Conservation (phyloP, 1,140 invertebrate genomes). For the Dreissena polymorpha region DNA sequence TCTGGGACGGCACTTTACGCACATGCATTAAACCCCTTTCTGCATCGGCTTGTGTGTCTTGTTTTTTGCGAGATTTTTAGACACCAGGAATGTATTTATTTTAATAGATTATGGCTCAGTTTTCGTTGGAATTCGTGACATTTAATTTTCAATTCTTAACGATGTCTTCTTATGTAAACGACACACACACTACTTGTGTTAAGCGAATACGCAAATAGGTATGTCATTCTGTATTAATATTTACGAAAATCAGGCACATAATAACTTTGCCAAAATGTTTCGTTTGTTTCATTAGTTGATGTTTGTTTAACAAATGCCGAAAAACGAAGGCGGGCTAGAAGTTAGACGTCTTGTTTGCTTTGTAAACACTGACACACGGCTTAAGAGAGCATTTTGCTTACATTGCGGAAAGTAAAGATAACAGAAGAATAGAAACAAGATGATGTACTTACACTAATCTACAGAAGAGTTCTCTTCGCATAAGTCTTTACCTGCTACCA, state of each 20-base stretch:
- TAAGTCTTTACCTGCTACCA: background rate
- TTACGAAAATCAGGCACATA: background rate
- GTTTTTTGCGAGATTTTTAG: too few species aligned
- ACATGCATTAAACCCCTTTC: too few species aligned
- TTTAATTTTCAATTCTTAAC: background rate
- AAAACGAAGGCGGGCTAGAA: background rate
- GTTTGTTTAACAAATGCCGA: conserved; percentile 1
- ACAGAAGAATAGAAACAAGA: background rate
- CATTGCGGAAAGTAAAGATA: background rate
- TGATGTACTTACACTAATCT: background rate
- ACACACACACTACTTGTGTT: background rate
- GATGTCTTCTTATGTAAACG: background rate
- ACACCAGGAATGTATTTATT: too few species aligned
- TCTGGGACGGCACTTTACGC: too few species aligned
- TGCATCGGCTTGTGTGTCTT: too few species aligned
- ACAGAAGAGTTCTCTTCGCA: background rate
- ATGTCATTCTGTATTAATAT: background rate
- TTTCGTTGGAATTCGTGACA: background rate
- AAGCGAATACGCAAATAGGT: background rate
- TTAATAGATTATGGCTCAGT: background rate
- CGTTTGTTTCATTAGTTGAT: background rate
- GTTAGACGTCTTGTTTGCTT: background rate
- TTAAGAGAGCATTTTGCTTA: background rate
- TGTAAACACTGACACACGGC: background rate
- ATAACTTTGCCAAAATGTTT: background rate